phyloP scores from a whole-genome alignment of 2,888 invertebrate species.

The Sinhomidia bicolor region DNA sequence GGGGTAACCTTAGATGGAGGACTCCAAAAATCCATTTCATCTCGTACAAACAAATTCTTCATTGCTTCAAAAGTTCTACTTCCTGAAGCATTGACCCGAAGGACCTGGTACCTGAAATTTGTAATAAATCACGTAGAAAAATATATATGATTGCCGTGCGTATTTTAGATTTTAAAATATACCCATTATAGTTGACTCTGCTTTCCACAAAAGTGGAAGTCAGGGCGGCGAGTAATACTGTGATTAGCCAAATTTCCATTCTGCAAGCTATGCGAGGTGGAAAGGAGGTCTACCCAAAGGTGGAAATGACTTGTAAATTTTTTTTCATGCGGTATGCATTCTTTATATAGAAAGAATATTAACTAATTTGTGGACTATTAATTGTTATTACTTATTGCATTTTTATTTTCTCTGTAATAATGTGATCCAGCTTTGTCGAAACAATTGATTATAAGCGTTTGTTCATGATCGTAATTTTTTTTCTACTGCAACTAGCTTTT shows the following conservation, averaged over 20 bases:
- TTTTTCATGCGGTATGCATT: not conserved
- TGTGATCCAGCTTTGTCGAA: too few relatives aligned
- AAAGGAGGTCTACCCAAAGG: conserved; percentile 36
- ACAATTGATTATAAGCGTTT: too few relatives aligned
- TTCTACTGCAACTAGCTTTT: too few relatives aligned
- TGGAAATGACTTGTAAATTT: not conserved
- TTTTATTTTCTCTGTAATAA: too few relatives aligned
- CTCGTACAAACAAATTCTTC: conserved; percentile 79
- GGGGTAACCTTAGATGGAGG: conserved; percentile 84
- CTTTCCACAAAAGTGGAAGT: conserved; percentile 44
- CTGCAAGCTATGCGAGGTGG: too few relatives aligned
- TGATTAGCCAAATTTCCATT: conserved; percentile 21
- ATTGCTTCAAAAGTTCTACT: conserved; percentile 73
- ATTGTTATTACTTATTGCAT: not conserved
- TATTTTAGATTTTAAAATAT: not conserved
- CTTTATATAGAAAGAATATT: conserved; percentile 55
- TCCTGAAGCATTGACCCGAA: conserved; percentile 74
- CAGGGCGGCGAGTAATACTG: conserved; percentile 16
- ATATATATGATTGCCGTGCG: not conserved
- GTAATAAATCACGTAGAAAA: too few relatives aligned
- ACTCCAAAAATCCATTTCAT: conserved; percentile 85
- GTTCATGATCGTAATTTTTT: too few relatives aligned
- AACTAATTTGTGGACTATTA: not conserved
- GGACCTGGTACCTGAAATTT: conserved; percentile 76
- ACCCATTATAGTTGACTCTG: conserved; percentile 77